Conservation (phyloP, 2,888 invertebrate genomes). For the Stegana nigrithorax region DNA sequence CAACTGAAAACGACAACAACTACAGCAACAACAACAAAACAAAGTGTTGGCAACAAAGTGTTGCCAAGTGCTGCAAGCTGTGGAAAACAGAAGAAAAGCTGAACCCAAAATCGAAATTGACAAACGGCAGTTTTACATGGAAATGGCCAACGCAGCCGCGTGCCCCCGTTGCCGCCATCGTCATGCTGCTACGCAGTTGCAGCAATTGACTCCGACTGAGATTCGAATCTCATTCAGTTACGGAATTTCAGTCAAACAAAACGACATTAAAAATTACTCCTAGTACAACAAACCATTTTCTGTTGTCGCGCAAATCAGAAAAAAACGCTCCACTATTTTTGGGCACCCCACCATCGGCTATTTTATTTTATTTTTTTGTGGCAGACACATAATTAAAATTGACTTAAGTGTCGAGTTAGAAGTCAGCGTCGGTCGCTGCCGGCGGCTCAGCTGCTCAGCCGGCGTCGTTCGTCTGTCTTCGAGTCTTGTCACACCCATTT, state of each 20-base stretch:
- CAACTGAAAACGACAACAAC: constrained; percentile 4
- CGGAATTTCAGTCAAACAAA: constrained; percentile 10
- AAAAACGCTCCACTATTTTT: constrained; percentile 45
- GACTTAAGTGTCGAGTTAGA: constrained; percentile 48
- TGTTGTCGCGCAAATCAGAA: background rate
- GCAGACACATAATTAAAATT: constrained; percentile 60
- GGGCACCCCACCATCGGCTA: constrained; percentile 55
- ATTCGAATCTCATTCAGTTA: constrained; percentile 30
- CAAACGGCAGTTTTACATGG: constrained; percentile 27
- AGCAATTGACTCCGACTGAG: constrained; percentile 24
- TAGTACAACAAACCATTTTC: background rate
- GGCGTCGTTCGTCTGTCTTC: background rate
- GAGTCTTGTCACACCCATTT: constrained; percentile 31
- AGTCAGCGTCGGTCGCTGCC: constrained; percentile 4
- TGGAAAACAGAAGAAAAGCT: background rate
- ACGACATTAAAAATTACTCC: constrained; percentile 23
- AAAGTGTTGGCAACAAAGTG: background rate
- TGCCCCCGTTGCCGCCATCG: constrained; percentile 23
- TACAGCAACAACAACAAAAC: background rate
- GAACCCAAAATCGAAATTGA: constrained; percentile 19
- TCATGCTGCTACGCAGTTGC: background rate
- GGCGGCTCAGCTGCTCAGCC: constrained; percentile 11
- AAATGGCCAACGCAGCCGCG: background rate
- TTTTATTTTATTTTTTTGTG: too few relatives aligned
- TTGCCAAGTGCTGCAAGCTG: too few relatives aligned